Base-by-base conservation (phyloP, 2,888 invertebrate genomes). In the Pollenia griseotomentosa region DNA sequence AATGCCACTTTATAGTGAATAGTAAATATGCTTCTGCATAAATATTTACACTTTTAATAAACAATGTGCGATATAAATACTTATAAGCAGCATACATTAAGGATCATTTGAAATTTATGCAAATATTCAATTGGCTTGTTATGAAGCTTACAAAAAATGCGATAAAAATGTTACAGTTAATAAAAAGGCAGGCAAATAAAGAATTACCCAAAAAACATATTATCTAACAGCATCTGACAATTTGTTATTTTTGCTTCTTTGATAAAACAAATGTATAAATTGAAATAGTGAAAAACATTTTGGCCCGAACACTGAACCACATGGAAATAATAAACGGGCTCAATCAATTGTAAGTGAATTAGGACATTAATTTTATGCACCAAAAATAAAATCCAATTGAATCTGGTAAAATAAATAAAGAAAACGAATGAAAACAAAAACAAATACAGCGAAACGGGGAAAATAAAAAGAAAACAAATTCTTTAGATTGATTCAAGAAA, bases 91-190 rank as follows among this genome's bases (percentile, higher is more conserved):
- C 74, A 74, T 59, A 84, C 11, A 74, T 85, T 42, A 80, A 70
- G 80, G 59, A 80, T 80, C 80, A 40, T 77, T 85, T 81, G n/a
- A 51, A 75, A 85, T 77, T 85, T 81, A 85, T 81, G 75, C 75
- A 80, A 74, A 75, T 70, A 80, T 75, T 79, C 75, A 80, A 80
- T 74, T 83, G 83, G 44, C 66, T 83, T 66, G 11, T 51, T n/a
- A 16, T n/a, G 48, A 59, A 8, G 42, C 44, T 33, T 4, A 63
- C 61, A 68, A 19, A 70, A 51, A 57, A n/a, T 42, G 14, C 33
- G 48, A 46, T 40, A 33, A 78, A 66, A 66, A 19, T 44, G 44
- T 57, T 33, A 66, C 14, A 23, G 10, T 7, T 14, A 42, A 42
- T 46, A 23, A 71, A 71, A 19, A 57, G 16, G 19, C 55, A 55